Evolutionary conservation across 2,888 invertebrate species (phyloP).

Genomic region (Nowickia ferox): DNA sequence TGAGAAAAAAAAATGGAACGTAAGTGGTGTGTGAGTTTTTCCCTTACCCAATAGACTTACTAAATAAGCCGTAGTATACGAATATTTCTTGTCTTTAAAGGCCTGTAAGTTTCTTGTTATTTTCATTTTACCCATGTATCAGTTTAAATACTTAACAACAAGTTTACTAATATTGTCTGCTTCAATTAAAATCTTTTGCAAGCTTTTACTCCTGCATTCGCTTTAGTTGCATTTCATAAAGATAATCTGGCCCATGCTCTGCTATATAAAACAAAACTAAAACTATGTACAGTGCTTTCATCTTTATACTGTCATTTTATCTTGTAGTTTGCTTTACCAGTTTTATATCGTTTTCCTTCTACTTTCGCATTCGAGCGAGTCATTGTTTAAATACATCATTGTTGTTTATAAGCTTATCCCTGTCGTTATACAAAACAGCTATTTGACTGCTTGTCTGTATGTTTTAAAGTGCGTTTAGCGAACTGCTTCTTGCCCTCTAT

Average conservation of each 20-base stretch:
- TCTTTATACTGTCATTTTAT: constrained; percentile 6
- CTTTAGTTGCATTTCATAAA: constrained; percentile 32
- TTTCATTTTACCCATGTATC: constrained; percentile 18
- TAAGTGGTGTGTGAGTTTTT: too few relatives aligned
- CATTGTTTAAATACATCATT: constrained; percentile 26
- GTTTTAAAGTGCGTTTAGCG: neutral
- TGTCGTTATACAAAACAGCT: constrained; percentile 26
- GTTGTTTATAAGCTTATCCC: constrained; percentile 16
- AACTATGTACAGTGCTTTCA: neutral
- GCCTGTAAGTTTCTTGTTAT: neutral
- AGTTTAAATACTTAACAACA: constrained; percentile 62
- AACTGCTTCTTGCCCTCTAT: neutral
- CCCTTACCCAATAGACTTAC: too few relatives aligned
- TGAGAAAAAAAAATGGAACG: too few relatives aligned
- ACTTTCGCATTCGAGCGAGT: neutral
- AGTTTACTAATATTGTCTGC: constrained; percentile 59
- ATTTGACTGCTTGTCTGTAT: constrained; percentile 34
- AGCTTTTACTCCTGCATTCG: neutral
- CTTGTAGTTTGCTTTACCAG: neutral
- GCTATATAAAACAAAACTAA: constrained; percentile 10
- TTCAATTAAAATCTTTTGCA: constrained; percentile 50
- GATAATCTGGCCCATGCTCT: neutral
- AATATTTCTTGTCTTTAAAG: neutral
- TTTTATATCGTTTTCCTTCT: neutral
- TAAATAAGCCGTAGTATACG: too few relatives aligned